Conservation (phyloP, 2,797 vertebrate genomes). For the Xiphophorus birchmanni region DNA sequence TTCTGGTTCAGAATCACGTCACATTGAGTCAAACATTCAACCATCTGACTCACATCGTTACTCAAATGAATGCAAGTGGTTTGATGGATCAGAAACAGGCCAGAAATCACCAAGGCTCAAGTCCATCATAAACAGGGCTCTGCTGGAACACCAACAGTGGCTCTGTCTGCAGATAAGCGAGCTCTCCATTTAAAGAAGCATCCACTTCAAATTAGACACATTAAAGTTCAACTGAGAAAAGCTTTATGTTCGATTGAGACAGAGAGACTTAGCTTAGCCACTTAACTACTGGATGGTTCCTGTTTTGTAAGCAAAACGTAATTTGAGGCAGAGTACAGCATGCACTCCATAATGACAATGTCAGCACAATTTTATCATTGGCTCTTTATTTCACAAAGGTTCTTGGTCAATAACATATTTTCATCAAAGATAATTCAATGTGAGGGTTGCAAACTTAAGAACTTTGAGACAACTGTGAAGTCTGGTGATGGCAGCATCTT, state of each 20-base stretch:
- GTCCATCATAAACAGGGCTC: not conserved
- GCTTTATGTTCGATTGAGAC: not conserved
- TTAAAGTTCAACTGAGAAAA: not conserved
- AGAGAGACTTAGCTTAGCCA: not conserved
- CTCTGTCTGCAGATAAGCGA: not conserved
- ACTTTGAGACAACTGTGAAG: not conserved
- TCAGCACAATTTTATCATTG: not conserved
- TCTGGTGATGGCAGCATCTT: not conserved
- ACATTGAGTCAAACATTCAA: not conserved
- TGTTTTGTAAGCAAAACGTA: not conserved
- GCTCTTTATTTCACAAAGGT: not conserved
- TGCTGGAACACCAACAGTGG: not conserved
- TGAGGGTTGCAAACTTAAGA: not conserved
- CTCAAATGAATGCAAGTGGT: not conserved
- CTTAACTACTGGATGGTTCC: not conserved
- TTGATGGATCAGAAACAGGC: not conserved
- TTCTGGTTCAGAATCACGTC: not conserved
- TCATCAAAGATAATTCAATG: not conserved
- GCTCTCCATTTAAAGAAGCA: not conserved
- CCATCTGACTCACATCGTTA: not conserved
- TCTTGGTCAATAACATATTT: not conserved
- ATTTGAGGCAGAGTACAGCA: not conserved
- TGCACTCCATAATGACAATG: not conserved
- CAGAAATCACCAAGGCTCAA: not conserved
- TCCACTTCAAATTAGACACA: not conserved